These are phyloP conservation scores for Prunella fulvescens DNA, from an alignment of 2,113 vertebrate species.

Conservation along the genomic window DNA sequence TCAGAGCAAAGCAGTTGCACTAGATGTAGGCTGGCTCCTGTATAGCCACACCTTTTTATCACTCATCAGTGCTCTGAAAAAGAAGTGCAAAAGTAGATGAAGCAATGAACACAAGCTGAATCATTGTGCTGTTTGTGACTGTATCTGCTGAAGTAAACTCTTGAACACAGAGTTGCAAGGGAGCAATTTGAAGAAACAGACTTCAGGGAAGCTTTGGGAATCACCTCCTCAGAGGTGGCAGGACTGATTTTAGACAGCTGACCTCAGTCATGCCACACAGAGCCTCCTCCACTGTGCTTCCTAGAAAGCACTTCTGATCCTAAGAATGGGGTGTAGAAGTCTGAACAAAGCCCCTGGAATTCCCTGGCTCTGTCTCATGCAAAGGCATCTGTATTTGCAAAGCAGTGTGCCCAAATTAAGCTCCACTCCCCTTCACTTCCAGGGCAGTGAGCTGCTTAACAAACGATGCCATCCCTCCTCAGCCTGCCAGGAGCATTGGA, in stretches of 20 bases:
- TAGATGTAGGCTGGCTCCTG: not conserved
- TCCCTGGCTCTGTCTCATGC: not conserved
- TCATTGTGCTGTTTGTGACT: not conserved
- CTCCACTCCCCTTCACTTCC: not conserved
- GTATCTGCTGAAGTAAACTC: not conserved
- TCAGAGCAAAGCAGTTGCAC: not conserved
- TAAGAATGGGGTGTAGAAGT: not conserved
- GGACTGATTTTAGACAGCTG: not conserved
- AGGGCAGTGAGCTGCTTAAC: not conserved
- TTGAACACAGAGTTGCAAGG: accelerated
- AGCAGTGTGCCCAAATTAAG: not conserved
- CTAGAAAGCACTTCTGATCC: not conserved
- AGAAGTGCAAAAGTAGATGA: not conserved
- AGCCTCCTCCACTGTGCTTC: not conserved
- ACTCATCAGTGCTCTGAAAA: not conserved
- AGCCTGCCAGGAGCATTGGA: not conserved
- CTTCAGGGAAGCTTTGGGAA: not conserved
- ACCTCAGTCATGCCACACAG: not conserved
- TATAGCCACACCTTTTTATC: not conserved
- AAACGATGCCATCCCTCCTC: not conserved
- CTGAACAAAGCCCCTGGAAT: not conserved
- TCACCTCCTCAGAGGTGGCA: not conserved
- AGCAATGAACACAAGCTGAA: not conserved
- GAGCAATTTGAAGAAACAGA: not conserved
- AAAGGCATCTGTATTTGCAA: not conserved